Conservation (phyloP, 2,888 invertebrate genomes). For the Acleris sparsana region DNA sequence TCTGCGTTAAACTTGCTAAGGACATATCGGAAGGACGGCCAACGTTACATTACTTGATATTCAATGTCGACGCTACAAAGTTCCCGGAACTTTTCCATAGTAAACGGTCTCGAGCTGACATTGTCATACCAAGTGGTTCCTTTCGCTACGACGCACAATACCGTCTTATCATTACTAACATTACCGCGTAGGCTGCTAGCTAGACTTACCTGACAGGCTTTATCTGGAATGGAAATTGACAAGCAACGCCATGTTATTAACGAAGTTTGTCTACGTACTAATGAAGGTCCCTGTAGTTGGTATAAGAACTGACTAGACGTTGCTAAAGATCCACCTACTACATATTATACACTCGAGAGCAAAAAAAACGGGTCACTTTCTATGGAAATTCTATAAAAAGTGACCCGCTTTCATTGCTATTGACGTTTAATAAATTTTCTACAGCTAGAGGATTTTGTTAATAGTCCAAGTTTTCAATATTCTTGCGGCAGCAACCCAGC, state of each 20-base stretch:
- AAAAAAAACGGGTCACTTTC: no score
- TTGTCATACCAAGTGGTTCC: constrained; percentile 51
- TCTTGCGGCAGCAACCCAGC: no score
- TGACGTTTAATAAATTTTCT: no score
- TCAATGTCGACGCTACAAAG: constrained; percentile 56
- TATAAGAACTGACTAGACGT: no score
- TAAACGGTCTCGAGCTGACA: constrained; percentile 44
- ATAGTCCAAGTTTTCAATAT: no score
- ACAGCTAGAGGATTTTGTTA: no score
- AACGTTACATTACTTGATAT: constrained; percentile 67
- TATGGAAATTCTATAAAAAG: no score
- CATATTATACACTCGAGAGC: no score
- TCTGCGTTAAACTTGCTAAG: constrained; percentile 22
- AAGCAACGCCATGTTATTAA: not conserved
- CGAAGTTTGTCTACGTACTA: no score
- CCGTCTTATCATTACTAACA: not conserved
- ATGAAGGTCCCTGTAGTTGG: no score
- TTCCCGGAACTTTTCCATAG: constrained; percentile 68
- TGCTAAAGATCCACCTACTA: no score
- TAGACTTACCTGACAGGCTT: not conserved
- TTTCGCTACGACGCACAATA: constrained; percentile 3
- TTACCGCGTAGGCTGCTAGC: not conserved
- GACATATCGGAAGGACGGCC: constrained; percentile 56
- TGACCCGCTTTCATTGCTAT: no score
- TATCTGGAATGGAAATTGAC: not conserved